These are phyloP conservation scores for Zaprionus camerounensis DNA, from an alignment of 1,140 invertebrate genomes.

Conservation along the genomic window DNA sequence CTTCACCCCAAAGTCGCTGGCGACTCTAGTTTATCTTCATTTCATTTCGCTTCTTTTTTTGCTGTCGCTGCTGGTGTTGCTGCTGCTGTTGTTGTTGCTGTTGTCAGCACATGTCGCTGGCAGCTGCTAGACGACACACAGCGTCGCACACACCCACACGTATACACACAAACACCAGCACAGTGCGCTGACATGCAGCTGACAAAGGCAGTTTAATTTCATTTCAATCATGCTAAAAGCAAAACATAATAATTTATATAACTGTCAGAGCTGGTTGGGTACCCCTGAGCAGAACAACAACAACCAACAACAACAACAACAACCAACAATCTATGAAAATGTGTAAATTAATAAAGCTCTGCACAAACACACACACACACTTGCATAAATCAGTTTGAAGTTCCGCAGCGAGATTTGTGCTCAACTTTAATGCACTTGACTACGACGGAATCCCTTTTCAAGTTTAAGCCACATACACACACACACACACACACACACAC, in stretches of 20 bases:
- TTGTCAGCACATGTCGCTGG: constrained; percentile 75
- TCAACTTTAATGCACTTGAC: constrained; percentile 48
- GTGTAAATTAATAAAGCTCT: constrained; percentile 68
- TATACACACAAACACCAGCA: constrained; percentile 15
- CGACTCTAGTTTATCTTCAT: constrained; percentile 71
- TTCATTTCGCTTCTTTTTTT: constrained; percentile 38
- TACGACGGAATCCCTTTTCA: constrained; percentile 13
- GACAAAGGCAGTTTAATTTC: constrained; percentile 77
- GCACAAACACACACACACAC: constrained; percentile 12
- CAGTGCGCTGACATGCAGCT: constrained; percentile 10
- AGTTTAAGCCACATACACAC: constrained; percentile 1
- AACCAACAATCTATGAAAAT: constrained; percentile 33
- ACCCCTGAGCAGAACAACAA: too few species aligned
- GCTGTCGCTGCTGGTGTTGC: constrained; percentile 9
- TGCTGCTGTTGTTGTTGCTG: constrained; percentile 46
- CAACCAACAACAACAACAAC: neutral
- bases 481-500: neutral
- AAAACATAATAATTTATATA: constrained; percentile 81
- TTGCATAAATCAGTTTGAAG: constrained; percentile 62
- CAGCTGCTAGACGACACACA: constrained; percentile 68
- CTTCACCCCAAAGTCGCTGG: constrained; percentile 32
- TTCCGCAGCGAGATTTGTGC: constrained; percentile 36
- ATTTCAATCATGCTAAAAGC: constrained; percentile 82
- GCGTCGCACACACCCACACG: constrained; percentile 29
- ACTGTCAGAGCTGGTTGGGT: constrained; percentile 45